These are phyloP conservation scores for Eupithecia tripunctaria DNA, from an alignment of 2,888 invertebrate species.

Conservation along the genomic window DNA sequence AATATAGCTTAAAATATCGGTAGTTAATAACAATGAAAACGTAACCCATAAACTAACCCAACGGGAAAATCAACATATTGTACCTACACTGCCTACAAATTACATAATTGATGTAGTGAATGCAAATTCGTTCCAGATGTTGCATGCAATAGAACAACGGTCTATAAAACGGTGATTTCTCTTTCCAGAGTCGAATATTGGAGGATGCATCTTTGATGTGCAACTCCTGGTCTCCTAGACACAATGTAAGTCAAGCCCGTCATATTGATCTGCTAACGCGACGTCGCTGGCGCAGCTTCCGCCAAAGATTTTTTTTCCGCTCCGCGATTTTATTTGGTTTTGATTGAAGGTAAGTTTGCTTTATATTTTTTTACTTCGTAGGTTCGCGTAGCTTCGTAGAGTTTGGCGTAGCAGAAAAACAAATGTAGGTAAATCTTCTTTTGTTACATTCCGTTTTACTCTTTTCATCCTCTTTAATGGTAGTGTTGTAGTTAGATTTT, in stretches of 20 bases:
- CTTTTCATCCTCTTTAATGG: not conserved
- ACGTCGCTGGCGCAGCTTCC: conserved; percentile 68
- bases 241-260: conserved; percentile 89
- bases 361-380: conserved; percentile 28
- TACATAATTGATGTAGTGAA: too few species aligned
- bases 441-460: not conserved
- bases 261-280: conserved; percentile 57
- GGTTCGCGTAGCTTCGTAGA: conserved; percentile 26
- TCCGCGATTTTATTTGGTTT: not conserved
- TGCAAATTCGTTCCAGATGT: not conserved
- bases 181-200: conserved; percentile 93
- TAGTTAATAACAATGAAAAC: not conserved
- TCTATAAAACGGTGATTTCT: conserved; percentile 63
- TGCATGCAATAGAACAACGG: conserved; percentile 40
- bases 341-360: conserved; percentile 27
- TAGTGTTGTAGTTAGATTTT: not conserved
- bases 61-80: not conserved
- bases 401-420: conserved; percentile 27
- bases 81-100: not conserved
- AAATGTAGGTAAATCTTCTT: conserved; percentile 20
- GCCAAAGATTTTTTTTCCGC: conserved; percentile 65
- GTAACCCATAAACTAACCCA: not conserved
- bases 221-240: conserved; percentile 95
- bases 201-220: conserved; percentile 96
- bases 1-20: not conserved